Evolutionary conservation across 2,113 vertebrate species (phyloP), one percentile per base, ranked within the genome.

Genomic region (Dermatemys mawii): DNA sequence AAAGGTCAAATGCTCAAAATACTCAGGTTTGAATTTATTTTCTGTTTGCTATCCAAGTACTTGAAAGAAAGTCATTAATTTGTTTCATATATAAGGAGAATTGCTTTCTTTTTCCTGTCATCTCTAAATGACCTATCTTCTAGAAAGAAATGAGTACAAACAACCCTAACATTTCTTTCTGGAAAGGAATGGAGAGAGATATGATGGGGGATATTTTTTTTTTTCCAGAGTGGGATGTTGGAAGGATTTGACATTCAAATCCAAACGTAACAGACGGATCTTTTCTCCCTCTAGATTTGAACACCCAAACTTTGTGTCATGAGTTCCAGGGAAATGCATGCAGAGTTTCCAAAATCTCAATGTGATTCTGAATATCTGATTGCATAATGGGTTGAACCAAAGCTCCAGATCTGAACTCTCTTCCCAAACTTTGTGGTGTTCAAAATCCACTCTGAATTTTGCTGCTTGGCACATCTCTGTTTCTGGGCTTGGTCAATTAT

Each of bases 231-330:
- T 12, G 6, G 75, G 13, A 24, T 54, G 7, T 10, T 76, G 54
- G 41, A 90, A 89, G 26, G 35, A 78, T 67, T 80, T 53, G 48
- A 93, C 86, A 89, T 80, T 3, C 63, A 49, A 80, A 75, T 27
- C 41, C 41, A 75, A 86, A 22, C 46, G 4, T 55, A n/a, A 78
- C 5, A 32, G 26, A 22, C 46, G 73, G 63, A 76, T 12, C 22
- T 76, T 46, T 67, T 70, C 17, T n/a, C 24, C 82, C 0, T 17
- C 22, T 29, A 57, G 27, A 12, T 55, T 3, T 12, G 14, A 5
- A 90, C 22, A 41, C 17, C 38, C 51, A 51, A 54, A 55, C 22
- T 55, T 4, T 70, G 17, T 17, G 16, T 8, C 46, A 8, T 19
- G 53, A 51, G 0, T 0, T 48, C 41, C 32, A 50, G 17, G 6